Evolutionary conservation across 2,797 vertebrate genomes (phyloP), one percentile per base, ranked within the genome.

Genomic region (Setipinna tenuifilis): DNA sequence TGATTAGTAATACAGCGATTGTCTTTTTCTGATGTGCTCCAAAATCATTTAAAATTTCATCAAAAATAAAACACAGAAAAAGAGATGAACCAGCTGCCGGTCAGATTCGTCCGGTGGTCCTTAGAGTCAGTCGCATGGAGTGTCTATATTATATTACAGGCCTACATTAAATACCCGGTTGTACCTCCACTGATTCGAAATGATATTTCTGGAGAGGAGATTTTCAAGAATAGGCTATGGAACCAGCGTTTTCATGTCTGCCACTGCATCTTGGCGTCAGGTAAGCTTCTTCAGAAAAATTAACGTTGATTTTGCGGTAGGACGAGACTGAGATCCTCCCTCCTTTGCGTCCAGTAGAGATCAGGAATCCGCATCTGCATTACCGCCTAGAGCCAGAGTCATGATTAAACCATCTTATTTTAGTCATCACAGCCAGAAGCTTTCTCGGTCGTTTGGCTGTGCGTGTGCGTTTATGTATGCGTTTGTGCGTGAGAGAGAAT

Each of bases 401-500:
- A 91, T 93, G 92, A 93, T 94, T 92, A 93, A 94, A 94, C 94
- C 93, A 93, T 94, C 91, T 93, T 91, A 91, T 92, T 93, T 91
- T 87, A 87, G 86, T 54, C 83, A 93, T 92, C 92, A 93, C 91
- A 90, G 90, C 93, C 86, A 87, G 89, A 71, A 92, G 90, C 92
- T 91, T 90, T 91, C 93, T 93, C 93, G 93, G 90, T 92, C 91
- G 91, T 89, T 89, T 90, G 84, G 35, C 17, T 81, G 85, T 84
- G 81, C 59, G 50, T 85, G 82, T 62, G 86, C 31, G 78, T 23
- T 85, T 84, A 90, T 14, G 85, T 44, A 89, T 84, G 25, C 71
- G 85, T 62, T 90, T 86, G 87, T 31, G 85, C n/a, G 71, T 11
- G 87, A n/a, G 85, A 41, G 65, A 44, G 86, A 61, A 81, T 23